phyloP scores from a whole-genome alignment of 2,113 vertebrate species.

The Nycticryphes semicollaris region DNA sequence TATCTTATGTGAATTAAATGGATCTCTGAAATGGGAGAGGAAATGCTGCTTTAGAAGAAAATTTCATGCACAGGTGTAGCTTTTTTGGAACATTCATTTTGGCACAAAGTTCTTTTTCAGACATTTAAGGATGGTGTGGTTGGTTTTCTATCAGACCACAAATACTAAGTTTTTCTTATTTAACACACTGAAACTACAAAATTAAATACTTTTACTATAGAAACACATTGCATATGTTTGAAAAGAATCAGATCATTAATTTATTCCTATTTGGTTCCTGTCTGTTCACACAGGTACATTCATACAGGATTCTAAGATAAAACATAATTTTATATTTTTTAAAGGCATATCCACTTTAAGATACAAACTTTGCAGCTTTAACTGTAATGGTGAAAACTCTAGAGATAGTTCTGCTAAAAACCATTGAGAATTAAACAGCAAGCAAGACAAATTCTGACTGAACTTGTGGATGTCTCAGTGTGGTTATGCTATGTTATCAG shows the following conservation, averaged over 20 bases:
- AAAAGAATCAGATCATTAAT: background rate
- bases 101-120: too few species aligned
- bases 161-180: background rate
- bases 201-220: background rate
- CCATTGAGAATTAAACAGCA: background rate
- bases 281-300: rapidly evolving
- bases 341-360: background rate
- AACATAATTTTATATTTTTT: background rate
- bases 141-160: background rate
- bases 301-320: background rate
- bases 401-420: background rate
- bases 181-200: background rate
- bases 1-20: background rate
- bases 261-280: background rate
- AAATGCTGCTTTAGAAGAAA: background rate
- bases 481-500: background rate
- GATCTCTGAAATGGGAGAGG: background rate
- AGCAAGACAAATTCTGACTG: background rate
- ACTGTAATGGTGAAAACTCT: background rate
- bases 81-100: background rate
- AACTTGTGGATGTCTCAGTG: background rate
- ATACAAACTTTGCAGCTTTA: background rate
- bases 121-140: background rate
- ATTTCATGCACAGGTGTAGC: background rate
- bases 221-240: background rate